These are phyloP conservation scores for Vulpes ferrilata DNA, from an alignment of 2,113 vertebrate genomes.

Conservation along the genomic window DNA sequence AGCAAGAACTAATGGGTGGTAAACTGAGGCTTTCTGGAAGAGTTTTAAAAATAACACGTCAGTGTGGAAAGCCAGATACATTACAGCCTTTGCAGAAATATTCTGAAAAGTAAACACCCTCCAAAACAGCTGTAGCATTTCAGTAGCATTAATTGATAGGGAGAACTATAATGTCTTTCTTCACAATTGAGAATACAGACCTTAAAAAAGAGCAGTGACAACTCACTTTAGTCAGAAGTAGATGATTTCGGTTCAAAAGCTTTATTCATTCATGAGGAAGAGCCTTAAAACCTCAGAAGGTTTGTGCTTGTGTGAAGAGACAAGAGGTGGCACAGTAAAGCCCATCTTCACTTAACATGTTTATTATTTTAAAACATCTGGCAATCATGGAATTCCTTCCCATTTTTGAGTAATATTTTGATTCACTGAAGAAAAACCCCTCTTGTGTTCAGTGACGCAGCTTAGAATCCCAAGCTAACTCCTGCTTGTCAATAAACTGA, in stretches of 20 bases:
- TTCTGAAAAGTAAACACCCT: not conserved
- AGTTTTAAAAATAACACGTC: not conserved
- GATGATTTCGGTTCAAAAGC: slow-evolving; percentile 43
- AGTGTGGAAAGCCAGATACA: slow-evolving; percentile 16
- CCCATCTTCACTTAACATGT: slow-evolving; percentile 25
- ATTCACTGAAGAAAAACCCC: slow-evolving; percentile 19
- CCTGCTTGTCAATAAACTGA: slow-evolving; percentile 39
- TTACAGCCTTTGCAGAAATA: not conserved
- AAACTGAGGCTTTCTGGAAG: not conserved
- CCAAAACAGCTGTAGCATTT: not conserved
- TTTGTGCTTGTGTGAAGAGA: slow-evolving; percentile 43
- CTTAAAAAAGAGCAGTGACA: not conserved
- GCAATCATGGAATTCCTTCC: not conserved
- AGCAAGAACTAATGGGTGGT: not conserved
- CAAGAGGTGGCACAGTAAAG: not conserved
- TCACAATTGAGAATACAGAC: not conserved
- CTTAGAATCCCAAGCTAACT: slow-evolving; percentile 2
- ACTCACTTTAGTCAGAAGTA: slow-evolving; percentile 43
- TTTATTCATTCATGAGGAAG: slow-evolving; percentile 53
- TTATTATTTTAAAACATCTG: slow-evolving; percentile 35
- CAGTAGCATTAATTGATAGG: not conserved
- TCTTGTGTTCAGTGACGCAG: not conserved
- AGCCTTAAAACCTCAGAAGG: slow-evolving; percentile 50
- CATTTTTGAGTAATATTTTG: not conserved
- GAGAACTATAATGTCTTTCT: not conserved